phyloP scores from a whole-genome alignment of 1,140 invertebrate genomes.

The Brachionus koreanus region DNA sequence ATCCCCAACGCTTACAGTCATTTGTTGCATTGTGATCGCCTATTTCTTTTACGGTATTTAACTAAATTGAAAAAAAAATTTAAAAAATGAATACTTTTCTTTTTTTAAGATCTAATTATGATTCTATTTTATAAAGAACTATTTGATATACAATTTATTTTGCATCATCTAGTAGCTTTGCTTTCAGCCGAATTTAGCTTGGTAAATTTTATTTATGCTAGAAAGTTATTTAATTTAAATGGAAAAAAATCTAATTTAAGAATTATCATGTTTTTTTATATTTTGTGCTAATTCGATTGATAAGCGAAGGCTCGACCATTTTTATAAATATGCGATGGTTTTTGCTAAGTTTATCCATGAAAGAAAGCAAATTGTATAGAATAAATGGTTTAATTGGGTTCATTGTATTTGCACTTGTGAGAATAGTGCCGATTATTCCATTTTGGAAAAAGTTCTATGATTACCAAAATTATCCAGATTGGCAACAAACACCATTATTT shows the following conservation, averaged over 20 bases:
- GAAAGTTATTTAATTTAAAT: neutral
- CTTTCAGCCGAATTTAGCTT: neutral
- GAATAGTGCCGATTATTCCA: neutral
- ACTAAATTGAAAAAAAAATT: neutral
- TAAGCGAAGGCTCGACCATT: neutral
- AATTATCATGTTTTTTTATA: neutral
- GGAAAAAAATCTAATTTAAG: neutral
- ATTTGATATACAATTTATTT: neutral
- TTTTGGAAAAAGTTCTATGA: neutral
- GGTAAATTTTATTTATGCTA: neutral
- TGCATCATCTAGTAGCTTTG: neutral
- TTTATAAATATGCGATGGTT: constrained; percentile 19
- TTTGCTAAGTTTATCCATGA: neutral
- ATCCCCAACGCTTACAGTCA: neutral
- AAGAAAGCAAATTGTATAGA: neutral
- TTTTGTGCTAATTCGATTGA: neutral
- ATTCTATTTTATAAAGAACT: neutral
- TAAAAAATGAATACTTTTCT: neutral
- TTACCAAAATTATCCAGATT: neutral
- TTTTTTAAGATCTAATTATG: neutral
- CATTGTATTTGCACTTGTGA: neutral
- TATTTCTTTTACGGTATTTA: neutral
- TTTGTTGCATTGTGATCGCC: neutral
- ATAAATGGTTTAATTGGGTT: neutral
- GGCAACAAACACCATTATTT: neutral